Percentiles rank a stretch among this genome's conserved stretches.
These are phyloP conservation scores for Rhopilema esculentum DNA, from an alignment of 30 jellyfish, hydroid and myxozoan species.

Conservation along the genomic window DNA sequence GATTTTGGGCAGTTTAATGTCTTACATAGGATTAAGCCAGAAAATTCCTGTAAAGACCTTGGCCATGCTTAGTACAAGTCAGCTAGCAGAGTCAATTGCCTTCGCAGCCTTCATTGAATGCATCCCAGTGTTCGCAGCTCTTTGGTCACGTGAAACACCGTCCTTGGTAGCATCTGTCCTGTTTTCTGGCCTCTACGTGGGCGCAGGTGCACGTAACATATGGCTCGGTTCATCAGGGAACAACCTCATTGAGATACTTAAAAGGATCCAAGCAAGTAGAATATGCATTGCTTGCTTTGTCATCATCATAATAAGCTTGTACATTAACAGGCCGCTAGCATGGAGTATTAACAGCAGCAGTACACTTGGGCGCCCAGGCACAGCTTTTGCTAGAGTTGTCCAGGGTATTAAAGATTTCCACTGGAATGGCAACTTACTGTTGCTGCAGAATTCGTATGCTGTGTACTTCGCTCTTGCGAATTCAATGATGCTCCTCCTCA, in stretches of 20 bases:
- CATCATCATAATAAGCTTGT: background rate
- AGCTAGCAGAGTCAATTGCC: slow-evolving; percentile 18
- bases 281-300: slow-evolving; percentile 10
- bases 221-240: background rate
- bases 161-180: background rate
- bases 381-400: background rate
- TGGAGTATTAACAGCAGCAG: background rate
- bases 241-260: background rate
- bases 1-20: slow-evolving; percentile 13
- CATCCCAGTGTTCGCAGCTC: background rate
- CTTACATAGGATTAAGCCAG: slow-evolving; percentile 12
- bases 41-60: slow-evolving; percentile 1
- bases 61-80: slow-evolving; percentile 30
- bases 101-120: slow-evolving; percentile 17
- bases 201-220: background rate
- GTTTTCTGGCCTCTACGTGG: slow-evolving; percentile 13
- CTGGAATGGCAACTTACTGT: slow-evolving; percentile 28
- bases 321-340: background rate
- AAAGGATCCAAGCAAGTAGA: slow-evolving; percentile 12
- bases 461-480: slow-evolving; percentile 12
- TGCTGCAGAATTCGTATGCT: slow-evolving; percentile 27
- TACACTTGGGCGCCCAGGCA: background rate
- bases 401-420: background rate
- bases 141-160: slow-evolving; percentile 3
- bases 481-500: slow-evolving; percentile 16